Evolutionary conservation across 2,888 invertebrate species (phyloP), one percentile per base, ranked within the genome.

Genomic region (Ariolimax columbianus): DNA sequence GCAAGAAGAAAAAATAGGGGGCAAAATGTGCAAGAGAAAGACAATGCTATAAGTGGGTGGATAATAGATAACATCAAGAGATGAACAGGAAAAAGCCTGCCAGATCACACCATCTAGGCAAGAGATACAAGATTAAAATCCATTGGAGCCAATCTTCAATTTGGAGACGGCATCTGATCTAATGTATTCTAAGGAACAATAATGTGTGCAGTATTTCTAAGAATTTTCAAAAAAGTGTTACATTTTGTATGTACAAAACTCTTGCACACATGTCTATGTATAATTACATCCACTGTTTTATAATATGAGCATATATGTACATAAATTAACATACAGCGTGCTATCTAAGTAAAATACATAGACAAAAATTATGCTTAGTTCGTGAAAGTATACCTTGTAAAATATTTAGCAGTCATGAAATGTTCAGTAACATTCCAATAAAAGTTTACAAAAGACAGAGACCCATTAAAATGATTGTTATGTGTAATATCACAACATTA

Each of bases 291-390:
- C 30, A n/a, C 63, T 63, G n/a, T 23, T n/a, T 63, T 63, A 23
- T 63, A 63, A 30, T 23, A 63, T 7, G 14, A 63, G 23, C 26
- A 51, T 11, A 11, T 51, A 63, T 63, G 4, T 23, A n/a, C 63
- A 63, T n/a, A 63, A 63, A n/a, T 63, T 63, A n/a, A 63, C 63
- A 7, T 19, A 55, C 55, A 63, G 4, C n/a, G n/a, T 30, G 9
- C n/a, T 63, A 63, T 30, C 30, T 63, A 63, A 30, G 23, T 63
- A n/a, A 63, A 63, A 63, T 30, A 30, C 17, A 70, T 36, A 38
- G 1, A 36, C 1, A 70, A 70, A 36, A 23, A 70, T 70, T 70
- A 70, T 70, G 70, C 70, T 70, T 70, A 33, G 36, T 66, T 66
- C 6, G 36, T 70, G 1, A 70, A 33, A 36, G 38, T 23, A 36